These are phyloP conservation scores for Julus scanicus DNA, from an alignment of 2,888 invertebrate species.

Conservation along the genomic window DNA sequence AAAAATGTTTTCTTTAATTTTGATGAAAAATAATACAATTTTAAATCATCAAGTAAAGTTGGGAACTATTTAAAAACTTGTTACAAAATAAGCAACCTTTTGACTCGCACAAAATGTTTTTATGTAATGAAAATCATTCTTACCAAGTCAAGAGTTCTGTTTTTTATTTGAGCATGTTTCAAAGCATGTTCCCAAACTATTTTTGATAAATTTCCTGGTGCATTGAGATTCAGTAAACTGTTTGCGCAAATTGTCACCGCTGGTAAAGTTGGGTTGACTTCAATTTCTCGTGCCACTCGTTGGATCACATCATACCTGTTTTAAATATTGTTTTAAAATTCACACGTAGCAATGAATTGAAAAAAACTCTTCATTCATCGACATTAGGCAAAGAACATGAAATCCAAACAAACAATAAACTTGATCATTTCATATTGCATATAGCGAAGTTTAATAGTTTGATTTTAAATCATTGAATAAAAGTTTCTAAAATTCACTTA, in stretches of 20 bases:
- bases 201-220: conserved; percentile 17
- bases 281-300: not conserved
- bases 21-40: no score
- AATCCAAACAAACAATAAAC: no score
- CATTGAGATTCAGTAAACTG: conserved; percentile 36
- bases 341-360: no score
- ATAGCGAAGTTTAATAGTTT: not conserved
- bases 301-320: conserved; percentile 22
- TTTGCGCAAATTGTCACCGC: conserved; percentile 34
- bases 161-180: not conserved
- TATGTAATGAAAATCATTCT: not conserved
- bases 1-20: no score
- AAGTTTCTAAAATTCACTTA: not conserved
- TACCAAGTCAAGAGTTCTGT: not conserved
- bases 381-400: no score
- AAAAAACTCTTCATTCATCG: no score
- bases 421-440: no score
- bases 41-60: no score
- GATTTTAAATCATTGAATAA: not conserved
- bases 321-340: no score
- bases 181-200: conserved; percentile 35
- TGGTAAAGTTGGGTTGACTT: not conserved
- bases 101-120: not conserved
- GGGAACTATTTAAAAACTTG: no score
- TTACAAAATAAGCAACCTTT: no score